Evolutionary conservation across 1,140 invertebrate genomes (phyloP).

Genomic region (Drosophila parabipectinata): DNA sequence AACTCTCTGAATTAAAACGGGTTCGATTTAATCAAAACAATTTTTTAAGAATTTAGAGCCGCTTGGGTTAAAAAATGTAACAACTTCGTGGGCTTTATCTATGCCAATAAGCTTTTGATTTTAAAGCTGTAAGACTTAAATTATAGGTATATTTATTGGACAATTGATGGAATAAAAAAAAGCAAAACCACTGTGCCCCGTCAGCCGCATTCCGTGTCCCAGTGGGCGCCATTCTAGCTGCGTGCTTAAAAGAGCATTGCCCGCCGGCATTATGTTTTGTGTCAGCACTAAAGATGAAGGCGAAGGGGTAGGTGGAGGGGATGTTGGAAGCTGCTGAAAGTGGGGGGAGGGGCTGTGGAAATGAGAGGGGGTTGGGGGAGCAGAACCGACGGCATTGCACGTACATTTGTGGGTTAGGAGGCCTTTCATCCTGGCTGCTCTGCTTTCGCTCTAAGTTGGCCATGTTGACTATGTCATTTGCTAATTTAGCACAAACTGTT

Average conservation of each 20-base stretch:
- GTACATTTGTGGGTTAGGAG: slow-evolving; percentile 77
- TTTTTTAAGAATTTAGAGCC: too few species aligned
- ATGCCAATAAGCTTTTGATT: too few species aligned
- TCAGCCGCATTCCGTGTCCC: slow-evolving; percentile 31
- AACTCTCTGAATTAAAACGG: too few species aligned
- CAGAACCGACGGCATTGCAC: slow-evolving; percentile 55
- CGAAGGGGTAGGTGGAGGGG: background rate
- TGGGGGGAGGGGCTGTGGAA: background rate
- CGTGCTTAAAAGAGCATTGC: slow-evolving; percentile 81
- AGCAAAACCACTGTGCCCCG: slow-evolving; percentile 38
- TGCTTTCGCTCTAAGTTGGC: slow-evolving; percentile 66
- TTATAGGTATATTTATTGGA: too few species aligned
- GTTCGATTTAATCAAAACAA: too few species aligned
- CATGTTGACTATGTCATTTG: slow-evolving; percentile 81
- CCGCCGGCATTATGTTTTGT: slow-evolving; percentile 80
- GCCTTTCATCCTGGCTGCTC: slow-evolving; percentile 47
- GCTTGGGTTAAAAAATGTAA: too few species aligned
- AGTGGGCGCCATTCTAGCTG: slow-evolving; percentile 53
- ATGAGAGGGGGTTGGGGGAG: background rate
- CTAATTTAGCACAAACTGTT: slow-evolving; percentile 80
- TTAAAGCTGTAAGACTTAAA: too few species aligned
- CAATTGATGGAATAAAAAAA: background rate
- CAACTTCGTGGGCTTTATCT: too few species aligned
- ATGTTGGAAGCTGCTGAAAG: background rate
- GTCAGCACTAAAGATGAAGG: slow-evolving; percentile 59